Evolutionary conservation across 2,888 invertebrate species (phyloP).

Genomic region (Galeruca laticollis): DNA sequence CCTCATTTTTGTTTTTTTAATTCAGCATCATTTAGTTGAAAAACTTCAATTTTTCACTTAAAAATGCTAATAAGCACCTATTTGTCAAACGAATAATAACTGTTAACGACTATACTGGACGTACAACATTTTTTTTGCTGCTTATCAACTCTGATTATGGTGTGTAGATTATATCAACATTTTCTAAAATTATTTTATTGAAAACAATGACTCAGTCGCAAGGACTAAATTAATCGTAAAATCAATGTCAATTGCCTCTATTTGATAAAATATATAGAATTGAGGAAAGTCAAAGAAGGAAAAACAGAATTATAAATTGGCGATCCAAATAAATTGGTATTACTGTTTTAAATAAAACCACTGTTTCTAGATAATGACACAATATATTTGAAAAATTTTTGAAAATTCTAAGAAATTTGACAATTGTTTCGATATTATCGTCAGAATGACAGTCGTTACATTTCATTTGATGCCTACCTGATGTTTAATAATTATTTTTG

Average conservation of each 20-base stretch:
- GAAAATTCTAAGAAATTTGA: too few relatives aligned
- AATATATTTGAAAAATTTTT: too few relatives aligned
- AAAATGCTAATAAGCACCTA: not conserved
- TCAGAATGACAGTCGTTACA: too few relatives aligned
- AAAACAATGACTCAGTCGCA: not conserved
- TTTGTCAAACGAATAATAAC: not conserved
- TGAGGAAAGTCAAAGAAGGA: not conserved
- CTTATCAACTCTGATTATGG: not conserved
- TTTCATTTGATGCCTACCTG: too few relatives aligned
- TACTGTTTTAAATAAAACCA: too few relatives aligned
- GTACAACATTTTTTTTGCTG: not conserved
- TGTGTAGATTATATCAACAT: not conserved
- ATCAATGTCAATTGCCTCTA: not conserved
- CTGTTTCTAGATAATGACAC: too few relatives aligned
- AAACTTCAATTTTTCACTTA: not conserved
- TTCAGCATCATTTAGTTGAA: not conserved
- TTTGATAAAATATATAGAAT: not conserved
- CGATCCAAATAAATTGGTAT: too few relatives aligned
- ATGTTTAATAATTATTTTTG: too few relatives aligned
- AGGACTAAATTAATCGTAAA: not conserved
- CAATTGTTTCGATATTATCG: too few relatives aligned
- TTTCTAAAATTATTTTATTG: not conserved
- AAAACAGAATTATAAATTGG: too few relatives aligned
- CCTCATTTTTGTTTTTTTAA: not conserved
- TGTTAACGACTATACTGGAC: not conserved